Evolutionary conservation across 2,113 vertebrate species (phyloP), one percentile per base, ranked within the genome.

Genomic region (Neogobius melanostomus): DNA sequence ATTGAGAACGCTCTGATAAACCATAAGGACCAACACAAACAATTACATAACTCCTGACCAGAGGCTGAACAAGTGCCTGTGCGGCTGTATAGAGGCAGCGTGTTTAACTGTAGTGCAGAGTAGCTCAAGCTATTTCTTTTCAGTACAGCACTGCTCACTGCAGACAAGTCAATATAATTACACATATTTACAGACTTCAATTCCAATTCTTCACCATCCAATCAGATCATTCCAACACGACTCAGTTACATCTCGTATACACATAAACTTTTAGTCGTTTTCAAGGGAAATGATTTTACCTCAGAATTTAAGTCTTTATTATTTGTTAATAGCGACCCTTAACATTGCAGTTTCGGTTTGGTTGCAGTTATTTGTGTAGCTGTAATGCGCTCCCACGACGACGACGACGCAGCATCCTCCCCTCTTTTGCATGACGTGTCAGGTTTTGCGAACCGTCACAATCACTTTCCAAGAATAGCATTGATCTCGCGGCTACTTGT

Each of bases 1-100:
- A 68, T 85, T 87, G 82, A 81, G 89, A 83, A 86, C 72, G 86
- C 79, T 68, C 69, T 85, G 80, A 86, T 83, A 82, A 89, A 69
- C 60, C 67, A 74, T 47, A 62, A 74, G 71, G 79, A 80, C 67
- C 69, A 69, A 64, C 15, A 15, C 10, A 43, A 44, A 65, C 61
- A 74, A 49, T 80, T 82, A 74, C 76, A 84, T 73, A 74, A 77
- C 51, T 59, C 77, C 68, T 62, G 66, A 75, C 61, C 69, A 59
- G 36, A 17, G 53, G 54, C 54, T 57, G 10, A 57, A 21, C 11
- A 28, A 21, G 56, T 59, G 28, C 43, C 48, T 80, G 70, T 64
- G 16, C 50, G 60, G 70, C 16, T 7, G n/a, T 48, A 5, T 17
- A 1, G 16, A 47, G n/a, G n/a, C n/a, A n/a, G 7, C 42, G 53